phyloP scores from a whole-genome alignment of 2,888 invertebrate species.

The Kuschelorhynchus macadamiae region DNA sequence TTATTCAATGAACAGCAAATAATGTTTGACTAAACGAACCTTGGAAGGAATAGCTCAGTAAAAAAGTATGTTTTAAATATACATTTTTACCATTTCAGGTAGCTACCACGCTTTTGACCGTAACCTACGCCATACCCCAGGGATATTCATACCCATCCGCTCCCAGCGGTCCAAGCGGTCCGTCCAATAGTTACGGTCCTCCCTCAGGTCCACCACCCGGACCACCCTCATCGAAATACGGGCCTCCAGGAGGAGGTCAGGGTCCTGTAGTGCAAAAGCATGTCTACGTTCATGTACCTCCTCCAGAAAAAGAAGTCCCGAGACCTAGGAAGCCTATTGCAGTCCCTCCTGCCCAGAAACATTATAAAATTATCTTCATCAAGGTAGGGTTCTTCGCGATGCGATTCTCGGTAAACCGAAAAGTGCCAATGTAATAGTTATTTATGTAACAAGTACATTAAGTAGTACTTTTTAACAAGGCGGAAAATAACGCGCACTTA shows the following conservation, averaged over 20 bases:
- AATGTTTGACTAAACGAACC: no score
- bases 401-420: no score
- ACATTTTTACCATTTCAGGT: slow-evolving; percentile 54
- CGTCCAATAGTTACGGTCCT: slow-evolving; percentile 50
- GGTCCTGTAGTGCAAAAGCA: slow-evolving; percentile 89
- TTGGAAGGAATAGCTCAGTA: no score
- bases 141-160: slow-evolving; percentile 59
- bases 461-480: no score
- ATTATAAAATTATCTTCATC: slow-evolving; percentile 89
- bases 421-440: no score
- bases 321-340: slow-evolving; percentile 74
- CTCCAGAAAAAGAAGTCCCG: slow-evolving; percentile 85
- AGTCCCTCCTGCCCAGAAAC: slow-evolving; percentile 79
- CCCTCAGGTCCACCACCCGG: slow-evolving; percentile 70
- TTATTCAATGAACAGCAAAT: no score
- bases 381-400: slow-evolving; percentile 72
- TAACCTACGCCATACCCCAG: slow-evolving; percentile 69
- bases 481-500: no score
- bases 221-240: slow-evolving; percentile 75
- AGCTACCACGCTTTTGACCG: slow-evolving; percentile 65
- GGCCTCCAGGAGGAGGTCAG: slow-evolving; percentile 69
- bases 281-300: slow-evolving; percentile 92
- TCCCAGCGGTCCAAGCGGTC: slow-evolving; percentile 47
- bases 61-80: no score
- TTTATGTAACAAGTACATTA: no score